Evolutionary conservation across 2,113 vertebrate genomes (phyloP).

Genomic region (Antechinus flavipes): DNA sequence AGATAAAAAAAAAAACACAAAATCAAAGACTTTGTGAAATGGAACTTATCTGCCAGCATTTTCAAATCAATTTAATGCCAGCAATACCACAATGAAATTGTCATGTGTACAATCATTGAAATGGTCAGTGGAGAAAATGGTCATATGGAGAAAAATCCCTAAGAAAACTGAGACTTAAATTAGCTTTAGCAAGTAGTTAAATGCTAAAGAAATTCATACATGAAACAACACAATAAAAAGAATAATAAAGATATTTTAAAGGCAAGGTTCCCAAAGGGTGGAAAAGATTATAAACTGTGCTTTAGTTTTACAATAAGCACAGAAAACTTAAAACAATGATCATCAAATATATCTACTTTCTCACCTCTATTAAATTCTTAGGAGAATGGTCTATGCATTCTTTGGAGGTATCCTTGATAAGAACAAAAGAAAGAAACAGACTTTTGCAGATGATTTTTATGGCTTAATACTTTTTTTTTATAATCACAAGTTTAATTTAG

Average conservation of each 20-base stretch:
- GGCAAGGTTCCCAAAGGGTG: neutral
- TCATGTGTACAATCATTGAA: neutral
- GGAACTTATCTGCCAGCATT: neutral
- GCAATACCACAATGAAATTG: neutral
- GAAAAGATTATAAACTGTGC: neutral
- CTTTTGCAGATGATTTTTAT: neutral
- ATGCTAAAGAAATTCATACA: neutral
- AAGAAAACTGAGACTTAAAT: neutral
- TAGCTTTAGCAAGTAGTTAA: neutral
- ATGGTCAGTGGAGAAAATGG: neutral
- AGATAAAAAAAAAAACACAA: neutral
- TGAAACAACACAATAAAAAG: neutral
- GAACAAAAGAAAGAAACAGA: neutral
- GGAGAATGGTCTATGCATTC: neutral
- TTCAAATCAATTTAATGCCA: neutral
- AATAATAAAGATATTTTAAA: neutral
- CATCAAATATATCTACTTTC: neutral
- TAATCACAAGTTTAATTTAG: neutral
- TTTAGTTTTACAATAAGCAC: neutral
- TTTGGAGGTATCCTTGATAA: neutral
- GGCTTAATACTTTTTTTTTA: neutral
- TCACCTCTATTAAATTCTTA: neutral
- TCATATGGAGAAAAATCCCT: neutral
- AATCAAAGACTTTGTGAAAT: neutral
- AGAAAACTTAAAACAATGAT: neutral